Conservation (phyloP, 2,888 invertebrate genomes). For the Dolichomitus sp. region DNA sequence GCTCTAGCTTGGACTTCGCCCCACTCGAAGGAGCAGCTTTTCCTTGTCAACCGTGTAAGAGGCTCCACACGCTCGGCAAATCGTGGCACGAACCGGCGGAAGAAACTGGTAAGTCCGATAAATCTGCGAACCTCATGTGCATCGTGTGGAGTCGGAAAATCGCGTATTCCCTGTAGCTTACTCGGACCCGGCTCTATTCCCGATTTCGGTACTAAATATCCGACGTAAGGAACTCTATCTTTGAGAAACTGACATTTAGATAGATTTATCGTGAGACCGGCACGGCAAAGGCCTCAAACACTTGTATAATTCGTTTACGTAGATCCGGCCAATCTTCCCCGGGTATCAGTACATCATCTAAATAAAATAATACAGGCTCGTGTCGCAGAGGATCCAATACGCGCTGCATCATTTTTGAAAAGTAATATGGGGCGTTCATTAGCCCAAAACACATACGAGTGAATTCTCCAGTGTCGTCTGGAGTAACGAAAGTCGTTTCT, state of each 20-base stretch:
- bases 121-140: constrained; percentile 50
- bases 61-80: constrained; percentile 50
- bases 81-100: constrained; percentile 63
- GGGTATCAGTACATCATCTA: too few relatives aligned
- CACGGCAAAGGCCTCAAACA: constrained; percentile 54
- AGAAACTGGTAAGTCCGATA: constrained; percentile 62
- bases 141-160: constrained; percentile 47
- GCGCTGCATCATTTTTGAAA: constrained; percentile 18
- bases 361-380: not conserved
- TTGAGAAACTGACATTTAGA: constrained; percentile 75
- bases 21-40: constrained; percentile 62
- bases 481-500: constrained; percentile 21
- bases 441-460: not conserved
- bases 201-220: constrained; percentile 67
- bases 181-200: constrained; percentile 55
- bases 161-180: constrained; percentile 68
- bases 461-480: constrained; percentile 26
- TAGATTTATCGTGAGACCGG: constrained; percentile 75
- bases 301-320: not conserved
- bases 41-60: constrained; percentile 60
- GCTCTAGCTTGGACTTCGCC: constrained; percentile 49
- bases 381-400: constrained; percentile 7
- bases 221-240: constrained; percentile 74
- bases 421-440: constrained; percentile 18
- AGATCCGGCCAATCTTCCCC: too few relatives aligned